A percentile compares a stretch with the other conserved stretches of the same genome.
Conservation (phyloP, 2,113 vertebrate species). For the Sula dactylatra region DNA sequence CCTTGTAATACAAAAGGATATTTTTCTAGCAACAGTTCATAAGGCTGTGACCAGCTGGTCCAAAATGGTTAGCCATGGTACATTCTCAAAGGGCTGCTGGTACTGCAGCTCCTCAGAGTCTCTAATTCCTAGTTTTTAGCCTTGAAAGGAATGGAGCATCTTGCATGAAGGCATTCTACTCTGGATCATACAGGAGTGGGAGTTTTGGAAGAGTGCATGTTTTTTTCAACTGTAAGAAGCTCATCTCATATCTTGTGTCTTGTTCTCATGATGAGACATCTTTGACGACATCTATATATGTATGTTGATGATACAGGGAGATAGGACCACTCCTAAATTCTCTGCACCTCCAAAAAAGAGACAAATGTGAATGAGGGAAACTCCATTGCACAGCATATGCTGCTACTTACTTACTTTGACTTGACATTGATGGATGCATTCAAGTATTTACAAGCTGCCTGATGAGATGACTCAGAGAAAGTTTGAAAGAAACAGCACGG, state of each 20-base stretch:
- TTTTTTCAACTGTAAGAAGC: neutral
- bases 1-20: neutral
- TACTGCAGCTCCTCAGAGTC: neutral
- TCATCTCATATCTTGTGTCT: neutral
- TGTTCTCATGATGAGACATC: neutral
- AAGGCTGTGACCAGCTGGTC: neutral
- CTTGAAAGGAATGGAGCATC: neutral
- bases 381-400: neutral
- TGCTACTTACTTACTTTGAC: constrained; percentile 31
- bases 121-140: neutral
- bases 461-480: constrained; percentile 66
- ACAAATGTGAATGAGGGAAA: neutral
- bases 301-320: neutral
- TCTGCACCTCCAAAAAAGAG: neutral
- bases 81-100: neutral
- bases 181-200: neutral
- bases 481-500: constrained; percentile 65
- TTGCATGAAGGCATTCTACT: neutral
- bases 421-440: constrained; percentile 63
- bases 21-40: constrained; percentile 22
- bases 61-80: neutral
- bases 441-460: constrained; percentile 66
- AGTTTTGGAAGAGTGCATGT: neutral
- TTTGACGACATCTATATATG: neutral
- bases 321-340: neutral